Base-by-base conservation (phyloP, 2,113 vertebrate genomes). In the Probosciger aterrimus region DNA sequence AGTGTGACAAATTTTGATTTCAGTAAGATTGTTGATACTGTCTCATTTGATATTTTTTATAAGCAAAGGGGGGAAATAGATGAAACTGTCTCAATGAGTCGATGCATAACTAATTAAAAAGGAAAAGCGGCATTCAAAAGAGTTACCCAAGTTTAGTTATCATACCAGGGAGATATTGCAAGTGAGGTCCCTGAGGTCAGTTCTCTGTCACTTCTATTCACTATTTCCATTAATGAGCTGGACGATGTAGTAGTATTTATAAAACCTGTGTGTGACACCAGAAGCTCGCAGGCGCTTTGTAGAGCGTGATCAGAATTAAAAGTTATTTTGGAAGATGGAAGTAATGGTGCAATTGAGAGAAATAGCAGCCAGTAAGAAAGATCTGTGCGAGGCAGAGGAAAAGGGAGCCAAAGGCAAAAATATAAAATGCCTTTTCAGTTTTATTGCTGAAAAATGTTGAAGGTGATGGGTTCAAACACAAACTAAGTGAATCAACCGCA, bases 151-250 rank as follows among this genome's bases (percentile, higher is more conserved):
- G n/a, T 95, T 92, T 73, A 76, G 89, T 95, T 93, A 95, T 86
- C 74, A 47, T 92, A 91, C 69, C 11, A 37, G 74, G 95, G 77
- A 96, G 83, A 87, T 96, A 95, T 68, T 89, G 86, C 95, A 91
- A 86, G 77, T 47, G 74, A 82, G 93, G 93, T 89, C 95, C 65
- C 69, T 33, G 57, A 85, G 93, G 91, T 95, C 89, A 91, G 73
- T 82, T 75, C 76, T 95, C 74, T 96, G 95, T 92, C 94, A 93
- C 77, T 92, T 92, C 93, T 76, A 52, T 87, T 96, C 86, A 91
- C 86, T 83, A 82, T 87, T 95, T 95, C 89, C 86, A 76, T 95
- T 96, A 95, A 87, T 75, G 86, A 89, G 74, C 49, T 84, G 86
- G 69, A 60, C 12, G 10, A 73, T 31, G 89, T 53, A 55, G 43